Conservation (phyloP, 1,140 invertebrate genomes). For the Zeugodacus cucurbitae region DNA sequence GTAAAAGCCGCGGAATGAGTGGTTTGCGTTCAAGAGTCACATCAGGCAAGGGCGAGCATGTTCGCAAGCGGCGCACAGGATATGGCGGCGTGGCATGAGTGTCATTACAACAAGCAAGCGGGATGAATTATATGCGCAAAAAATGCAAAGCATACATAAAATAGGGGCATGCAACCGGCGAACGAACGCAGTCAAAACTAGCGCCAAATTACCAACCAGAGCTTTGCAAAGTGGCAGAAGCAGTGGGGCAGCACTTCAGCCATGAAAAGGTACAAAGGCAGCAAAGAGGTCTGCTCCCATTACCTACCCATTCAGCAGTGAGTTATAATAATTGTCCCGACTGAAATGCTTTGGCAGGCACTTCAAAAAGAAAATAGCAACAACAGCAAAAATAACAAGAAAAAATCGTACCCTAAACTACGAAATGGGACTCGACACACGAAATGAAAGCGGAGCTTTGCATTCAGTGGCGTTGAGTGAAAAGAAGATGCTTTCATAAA, state of each 20-base stretch:
- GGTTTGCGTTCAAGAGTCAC: background rate
- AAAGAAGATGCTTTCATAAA: background rate
- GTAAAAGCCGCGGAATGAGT: background rate
- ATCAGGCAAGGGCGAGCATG: background rate
- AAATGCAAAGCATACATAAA: background rate
- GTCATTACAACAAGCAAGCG: background rate
- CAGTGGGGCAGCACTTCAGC: background rate
- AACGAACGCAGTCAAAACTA: background rate
- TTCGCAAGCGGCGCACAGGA: background rate
- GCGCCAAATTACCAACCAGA: background rate
- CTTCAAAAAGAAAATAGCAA: background rate
- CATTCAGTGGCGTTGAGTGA: background rate
- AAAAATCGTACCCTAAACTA: background rate
- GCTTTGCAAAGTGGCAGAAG: background rate
- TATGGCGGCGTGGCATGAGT: constrained; percentile 1
- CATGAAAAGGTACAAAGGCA: background rate
- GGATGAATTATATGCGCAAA: background rate
- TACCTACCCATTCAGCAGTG: background rate
- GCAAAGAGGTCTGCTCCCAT: background rate
- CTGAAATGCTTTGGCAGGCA: background rate
- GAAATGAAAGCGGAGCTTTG: background rate
- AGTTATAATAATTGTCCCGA: background rate
- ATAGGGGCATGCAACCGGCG: background rate
- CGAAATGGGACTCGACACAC: background rate
- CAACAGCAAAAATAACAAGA: background rate